Percentiles rank a stretch among this genome's conserved stretches.
These are phyloP conservation scores for Lichenostomus cassidix DNA, from an alignment of 2,113 vertebrate genomes.

Conservation along the genomic window DNA sequence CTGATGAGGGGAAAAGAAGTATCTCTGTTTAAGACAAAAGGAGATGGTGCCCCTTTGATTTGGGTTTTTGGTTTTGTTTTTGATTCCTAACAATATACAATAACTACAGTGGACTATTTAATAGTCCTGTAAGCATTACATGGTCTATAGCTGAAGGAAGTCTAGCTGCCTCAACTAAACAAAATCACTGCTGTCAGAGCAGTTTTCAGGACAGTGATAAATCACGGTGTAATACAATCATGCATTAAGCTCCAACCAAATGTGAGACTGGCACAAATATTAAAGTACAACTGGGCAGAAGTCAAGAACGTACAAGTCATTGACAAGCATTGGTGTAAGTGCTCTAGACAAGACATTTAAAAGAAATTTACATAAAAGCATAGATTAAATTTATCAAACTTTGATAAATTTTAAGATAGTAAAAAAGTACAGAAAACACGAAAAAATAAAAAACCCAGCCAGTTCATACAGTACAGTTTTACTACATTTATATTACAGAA, in stretches of 20 bases:
- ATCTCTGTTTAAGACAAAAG: neutral
- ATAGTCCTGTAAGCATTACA: conserved; percentile 24
- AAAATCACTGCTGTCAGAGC: conserved; percentile 42
- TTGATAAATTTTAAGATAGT: conserved; percentile 80
- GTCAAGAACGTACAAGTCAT: conserved; percentile 75
- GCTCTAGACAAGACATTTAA: conserved; percentile 73
- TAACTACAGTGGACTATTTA: conserved; percentile 28
- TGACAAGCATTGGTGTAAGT: conserved; percentile 66
- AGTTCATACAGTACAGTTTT: conserved; percentile 72
- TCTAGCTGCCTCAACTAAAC: conserved; percentile 57
- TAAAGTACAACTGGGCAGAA: conserved; percentile 65
- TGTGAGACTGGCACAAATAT: conserved; percentile 64
- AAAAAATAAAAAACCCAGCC: conserved; percentile 47
- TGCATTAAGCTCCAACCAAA: conserved; percentile 74
- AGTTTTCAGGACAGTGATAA: conserved; percentile 67
- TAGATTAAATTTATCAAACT: conserved; percentile 79
- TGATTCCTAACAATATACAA: conserved; percentile 32
- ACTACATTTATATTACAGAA: conserved; percentile 78
- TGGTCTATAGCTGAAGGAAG: conserved; percentile 34
- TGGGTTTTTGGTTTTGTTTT: neutral
- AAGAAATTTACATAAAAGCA: conserved; percentile 76
- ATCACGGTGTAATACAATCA: conserved; percentile 73
- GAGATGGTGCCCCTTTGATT: neutral
- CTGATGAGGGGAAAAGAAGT: neutral
- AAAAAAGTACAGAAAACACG: conserved; percentile 77